Evolutionary conservation across 1,140 invertebrate species (phyloP).

Genomic region (Globodera rostochiensis): DNA sequence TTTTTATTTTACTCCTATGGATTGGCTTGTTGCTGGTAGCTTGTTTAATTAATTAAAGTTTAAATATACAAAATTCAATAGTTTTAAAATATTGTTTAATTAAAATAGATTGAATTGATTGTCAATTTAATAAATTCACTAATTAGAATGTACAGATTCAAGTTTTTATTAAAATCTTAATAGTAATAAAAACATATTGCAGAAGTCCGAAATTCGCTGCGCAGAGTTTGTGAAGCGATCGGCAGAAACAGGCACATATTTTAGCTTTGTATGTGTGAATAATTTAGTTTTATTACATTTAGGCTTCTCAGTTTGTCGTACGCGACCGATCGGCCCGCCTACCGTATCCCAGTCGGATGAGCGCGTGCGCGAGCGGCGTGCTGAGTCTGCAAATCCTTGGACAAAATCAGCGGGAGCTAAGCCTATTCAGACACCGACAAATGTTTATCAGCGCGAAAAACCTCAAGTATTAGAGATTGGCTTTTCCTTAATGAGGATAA

Average conservation of each 20-base stretch:
- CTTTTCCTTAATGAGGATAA: too few relatives aligned
- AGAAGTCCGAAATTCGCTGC: constrained; percentile 49
- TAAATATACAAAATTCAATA: too few relatives aligned
- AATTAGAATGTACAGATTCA: not conserved
- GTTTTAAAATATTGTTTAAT: constrained; percentile 8
- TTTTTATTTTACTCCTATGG: constrained; percentile 12
- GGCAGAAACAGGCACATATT: constrained; percentile 36
- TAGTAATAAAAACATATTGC: constrained; percentile 9
- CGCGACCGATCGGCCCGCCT: constrained; percentile 49
- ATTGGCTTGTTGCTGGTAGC: constrained; percentile 30
- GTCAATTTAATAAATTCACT: not conserved
- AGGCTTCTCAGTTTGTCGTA: constrained; percentile 48
- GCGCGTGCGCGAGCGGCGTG: not conserved
- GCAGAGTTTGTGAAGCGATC: constrained; percentile 52
- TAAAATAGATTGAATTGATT: not conserved
- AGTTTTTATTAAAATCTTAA: too few relatives aligned
- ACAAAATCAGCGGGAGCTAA: not conserved
- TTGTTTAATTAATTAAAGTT: too few relatives aligned
- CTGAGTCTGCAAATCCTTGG: not conserved
- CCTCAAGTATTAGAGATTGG: not conserved
- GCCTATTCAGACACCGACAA: not conserved
- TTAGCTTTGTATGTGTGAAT: not conserved
- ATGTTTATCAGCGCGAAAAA: not conserved
- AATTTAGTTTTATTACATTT: not conserved
- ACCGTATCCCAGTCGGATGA: constrained; percentile 54